Percentiles rank a stretch among this genome's conserved stretches.
Conservation (phyloP, 2,888 invertebrate species). For the Xestobium rufovillosum region DNA sequence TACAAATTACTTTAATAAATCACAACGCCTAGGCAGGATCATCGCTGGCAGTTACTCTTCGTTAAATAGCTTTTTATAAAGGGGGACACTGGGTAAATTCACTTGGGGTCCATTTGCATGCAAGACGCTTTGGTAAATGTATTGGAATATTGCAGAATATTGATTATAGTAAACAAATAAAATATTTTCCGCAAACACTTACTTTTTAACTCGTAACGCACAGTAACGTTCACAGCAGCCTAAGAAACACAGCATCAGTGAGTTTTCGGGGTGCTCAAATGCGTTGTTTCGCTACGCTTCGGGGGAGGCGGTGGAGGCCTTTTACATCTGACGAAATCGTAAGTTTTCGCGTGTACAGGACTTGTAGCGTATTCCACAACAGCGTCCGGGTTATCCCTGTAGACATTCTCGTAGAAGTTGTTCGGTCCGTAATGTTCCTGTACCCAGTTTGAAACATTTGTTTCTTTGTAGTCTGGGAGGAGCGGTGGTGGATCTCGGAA, state of each 20-base stretch:
- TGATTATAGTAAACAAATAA: neutral
- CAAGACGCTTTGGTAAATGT: too few species aligned
- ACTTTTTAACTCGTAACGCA: neutral
- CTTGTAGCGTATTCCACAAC: slow-evolving; percentile 46
- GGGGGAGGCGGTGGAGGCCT: slow-evolving; percentile 87
- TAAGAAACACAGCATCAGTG: slow-evolving; percentile 36
- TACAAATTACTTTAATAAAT: too few species aligned
- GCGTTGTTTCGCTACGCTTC: slow-evolving; percentile 81
- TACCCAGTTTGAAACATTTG: slow-evolving; percentile 85
- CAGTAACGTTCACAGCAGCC: slow-evolving; percentile 12
- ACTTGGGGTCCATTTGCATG: too few species aligned
- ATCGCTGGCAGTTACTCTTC: too few species aligned
- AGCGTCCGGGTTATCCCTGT: slow-evolving; percentile 42
- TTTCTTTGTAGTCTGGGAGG: slow-evolving; percentile 66
- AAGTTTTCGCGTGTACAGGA: slow-evolving; percentile 32
- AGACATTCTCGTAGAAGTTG: slow-evolving; percentile 73
- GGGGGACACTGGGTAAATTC: too few species aligned
- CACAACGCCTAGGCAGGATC: too few species aligned
- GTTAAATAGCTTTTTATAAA: too few species aligned
- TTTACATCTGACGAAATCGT: slow-evolving; percentile 41
- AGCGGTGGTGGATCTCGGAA: slow-evolving; percentile 73
- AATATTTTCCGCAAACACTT: neutral
- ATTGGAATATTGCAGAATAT: too few species aligned
- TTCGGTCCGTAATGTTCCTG: slow-evolving; percentile 75
- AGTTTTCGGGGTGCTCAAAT: slow-evolving; percentile 53